Evolutionary conservation across 1,140 invertebrate genomes (phyloP), one percentile per base, ranked within the genome.

Genomic region (Maconellicoccus hirsutus): DNA sequence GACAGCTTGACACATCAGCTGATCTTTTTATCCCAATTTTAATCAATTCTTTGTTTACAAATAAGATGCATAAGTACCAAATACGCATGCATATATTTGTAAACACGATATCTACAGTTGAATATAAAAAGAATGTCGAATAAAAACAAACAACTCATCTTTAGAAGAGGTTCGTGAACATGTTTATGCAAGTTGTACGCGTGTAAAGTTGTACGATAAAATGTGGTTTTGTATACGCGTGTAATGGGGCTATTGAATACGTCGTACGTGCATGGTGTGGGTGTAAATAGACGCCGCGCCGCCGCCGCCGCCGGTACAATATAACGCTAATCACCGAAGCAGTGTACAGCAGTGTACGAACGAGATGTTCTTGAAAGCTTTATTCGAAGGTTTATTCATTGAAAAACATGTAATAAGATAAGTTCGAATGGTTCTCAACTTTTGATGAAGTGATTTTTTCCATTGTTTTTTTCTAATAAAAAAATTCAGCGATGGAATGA

Each of bases 181-280:
- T 52, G 42, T 52, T 52, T 52, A 52, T 52, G 42, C 42, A 52
- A 2, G 42, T 8, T 52, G 42, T 52, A 52, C 42, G 42, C 42
- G 42, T 52, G 42, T 52, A 52, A 52, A 52, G 12, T 52, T 52
- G 42, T 52, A 52, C 42, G n/a, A 52, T 52, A 52, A 8, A 52
- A 52, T 52, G 42, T 16, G 42, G 42, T 52, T 52, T 52, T 52
- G 42, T 52, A 52, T 52, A 52, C 42, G 42, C 42, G 42, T 52
- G 42, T 52, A 52, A 52, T 52, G 16, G 42, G n/a, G n/a, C 42
- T 16, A 52, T 52, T 52, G 42, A 52, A 52, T 19, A 16, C 42
- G 42, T 52, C n/a, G 42, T 52, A 52, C 14, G 14, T 38, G 33
- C 33, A 6, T 3, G n/a, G 42, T 16, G 42, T 52, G n/a, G 42